Evolutionary conservation across 1,140 invertebrate species (phyloP).

Genomic region (Drosophila varians): DNA sequence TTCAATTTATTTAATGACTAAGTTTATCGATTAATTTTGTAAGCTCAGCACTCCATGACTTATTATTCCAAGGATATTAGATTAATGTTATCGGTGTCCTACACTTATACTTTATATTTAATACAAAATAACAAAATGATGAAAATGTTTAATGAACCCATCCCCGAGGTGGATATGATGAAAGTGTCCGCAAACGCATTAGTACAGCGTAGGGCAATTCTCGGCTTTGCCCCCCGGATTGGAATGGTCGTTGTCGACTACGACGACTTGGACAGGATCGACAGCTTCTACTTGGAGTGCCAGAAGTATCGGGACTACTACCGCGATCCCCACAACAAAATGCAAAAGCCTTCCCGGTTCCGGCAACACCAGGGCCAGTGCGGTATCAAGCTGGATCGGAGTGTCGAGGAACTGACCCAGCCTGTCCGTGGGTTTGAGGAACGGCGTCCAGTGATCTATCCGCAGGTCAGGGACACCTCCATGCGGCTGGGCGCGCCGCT

Average conservation of each 20-base stretch:
- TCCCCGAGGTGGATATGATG: slow-evolving; percentile 71
- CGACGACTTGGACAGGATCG: slow-evolving; percentile 56
- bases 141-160: slow-evolving; percentile 16
- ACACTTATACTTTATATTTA: not conserved
- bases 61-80: no score
- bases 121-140: slow-evolving; percentile 1
- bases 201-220: slow-evolving; percentile 37
- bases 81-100: no score
- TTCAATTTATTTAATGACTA: no score
- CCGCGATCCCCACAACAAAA: slow-evolving; percentile 65
- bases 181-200: slow-evolving; percentile 46
- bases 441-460: slow-evolving; percentile 35
- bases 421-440: slow-evolving; percentile 42
- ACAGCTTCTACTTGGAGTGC: slow-evolving; percentile 68
- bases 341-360: slow-evolving; percentile 54
- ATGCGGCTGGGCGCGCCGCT: slow-evolving; percentile 46
- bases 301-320: slow-evolving; percentile 73
- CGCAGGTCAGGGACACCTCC: slow-evolving; percentile 19
- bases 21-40: no score
- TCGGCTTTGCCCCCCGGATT: slow-evolving; percentile 63
- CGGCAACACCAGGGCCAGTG: slow-evolving; percentile 46
- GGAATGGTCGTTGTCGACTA: slow-evolving; percentile 66
- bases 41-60: no score
- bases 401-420: slow-evolving; percentile 26
- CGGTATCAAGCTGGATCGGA: slow-evolving; percentile 45